Evolutionary conservation across 2,113 vertebrate genomes (phyloP).

Genomic region (Ciconia boyciana): DNA sequence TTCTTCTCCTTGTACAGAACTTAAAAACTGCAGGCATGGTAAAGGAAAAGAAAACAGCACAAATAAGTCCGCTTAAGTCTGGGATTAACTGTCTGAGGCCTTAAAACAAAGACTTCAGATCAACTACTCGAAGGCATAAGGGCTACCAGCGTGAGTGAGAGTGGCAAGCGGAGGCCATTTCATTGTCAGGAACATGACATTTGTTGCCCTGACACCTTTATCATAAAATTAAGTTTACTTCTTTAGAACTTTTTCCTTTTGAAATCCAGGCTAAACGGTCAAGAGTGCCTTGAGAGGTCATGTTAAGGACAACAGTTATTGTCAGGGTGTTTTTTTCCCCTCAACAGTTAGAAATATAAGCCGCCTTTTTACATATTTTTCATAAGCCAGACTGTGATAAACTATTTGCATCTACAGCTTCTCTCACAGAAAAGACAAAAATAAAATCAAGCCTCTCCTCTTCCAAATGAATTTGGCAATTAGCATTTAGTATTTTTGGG

Average conservation of each 20-base stretch:
- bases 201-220: not conserved
- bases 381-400: not conserved
- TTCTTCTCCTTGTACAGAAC: not conserved
- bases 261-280: not conserved
- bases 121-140: not conserved
- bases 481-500: not conserved
- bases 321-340: not conserved
- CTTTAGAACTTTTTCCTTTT: not conserved
- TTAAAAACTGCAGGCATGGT: not conserved
- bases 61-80: not conserved
- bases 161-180: not conserved
- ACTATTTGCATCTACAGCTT: not conserved
- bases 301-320: not conserved
- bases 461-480: slow-evolving; percentile 11
- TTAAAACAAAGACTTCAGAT: slow-evolving; percentile 8
- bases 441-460: not conserved
- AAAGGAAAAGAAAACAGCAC: slow-evolving; percentile 28
- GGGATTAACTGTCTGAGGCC: slow-evolving; percentile 7
- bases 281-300: not conserved
- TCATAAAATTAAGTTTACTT: slow-evolving; percentile 20
- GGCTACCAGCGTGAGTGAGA: not conserved
- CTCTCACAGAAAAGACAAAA: not conserved
- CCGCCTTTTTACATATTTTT: not conserved
- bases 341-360: not conserved
- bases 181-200: not conserved